Conservation (phyloP, 2,113 vertebrate species). For the Argyrosomus japonicus region DNA sequence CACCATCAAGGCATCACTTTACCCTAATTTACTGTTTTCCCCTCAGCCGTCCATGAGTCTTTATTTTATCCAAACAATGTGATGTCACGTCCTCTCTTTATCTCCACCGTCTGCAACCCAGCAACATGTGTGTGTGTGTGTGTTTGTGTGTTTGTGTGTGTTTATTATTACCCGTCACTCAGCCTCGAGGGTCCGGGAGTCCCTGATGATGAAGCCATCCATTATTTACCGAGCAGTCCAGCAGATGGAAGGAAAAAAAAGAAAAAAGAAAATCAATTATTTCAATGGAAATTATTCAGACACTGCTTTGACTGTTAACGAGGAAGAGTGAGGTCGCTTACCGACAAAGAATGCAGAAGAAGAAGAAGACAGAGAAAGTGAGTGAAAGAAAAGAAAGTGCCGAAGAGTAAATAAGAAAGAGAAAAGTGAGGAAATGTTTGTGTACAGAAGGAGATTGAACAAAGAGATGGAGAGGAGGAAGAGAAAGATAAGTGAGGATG, state of each 20-base stretch:
- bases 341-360: not conserved
- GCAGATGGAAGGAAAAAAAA: constrained; percentile 61
- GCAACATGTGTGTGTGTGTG: not conserved
- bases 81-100: not conserved
- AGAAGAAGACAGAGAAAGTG: not conserved
- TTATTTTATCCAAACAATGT: not conserved
- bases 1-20: not conserved
- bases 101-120: not conserved
- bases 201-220: constrained; percentile 79
- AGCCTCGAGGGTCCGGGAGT: constrained; percentile 53
- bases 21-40: not conserved
- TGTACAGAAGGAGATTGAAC: not conserved
- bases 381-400: not conserved
- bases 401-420: not conserved
- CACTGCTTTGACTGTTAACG: constrained; percentile 72
- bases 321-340: constrained; percentile 31
- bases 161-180: constrained; percentile 68
- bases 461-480: not conserved
- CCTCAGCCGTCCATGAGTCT: not conserved
- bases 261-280: constrained; percentile 77
- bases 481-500: not conserved
- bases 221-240: constrained; percentile 81
- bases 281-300: constrained; percentile 79
- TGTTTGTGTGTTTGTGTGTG: constrained; percentile 34
- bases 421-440: not conserved